Evolutionary conservation across 2,113 vertebrate genomes (phyloP), one percentile per base, ranked within the genome.

Genomic region (Caranx ignobilis): DNA sequence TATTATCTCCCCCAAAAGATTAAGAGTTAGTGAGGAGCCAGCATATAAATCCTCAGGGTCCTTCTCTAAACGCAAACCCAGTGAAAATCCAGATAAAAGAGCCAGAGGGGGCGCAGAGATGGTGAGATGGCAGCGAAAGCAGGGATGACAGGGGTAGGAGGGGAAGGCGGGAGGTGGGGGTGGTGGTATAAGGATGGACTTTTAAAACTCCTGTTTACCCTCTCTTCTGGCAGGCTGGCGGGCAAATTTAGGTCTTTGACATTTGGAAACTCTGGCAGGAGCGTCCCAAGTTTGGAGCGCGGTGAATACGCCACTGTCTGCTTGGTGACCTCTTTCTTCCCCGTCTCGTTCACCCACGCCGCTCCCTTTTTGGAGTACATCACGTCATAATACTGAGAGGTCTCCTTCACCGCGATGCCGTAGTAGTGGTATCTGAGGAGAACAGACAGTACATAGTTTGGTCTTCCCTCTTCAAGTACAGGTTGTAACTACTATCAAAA

Each of bases 291-390:
- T 87, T 99, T 99, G 97, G 98, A 99, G 86, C 98, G 97, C 66
- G 98, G 98, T 96, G 98, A 99, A 96, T 99, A 99, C 6, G 98
- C 98, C 96, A 99, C 98, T 91, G 98, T 97, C 96, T 99, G 98
- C 91, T 99, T 99, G 88, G 96, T 98, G 92, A 98, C 97, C 96
- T 99, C 98, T 93, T 99, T 99, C 96, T 99, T 99, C 84, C 98
- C 98, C 0, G 97, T 97, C 93, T 99, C 98, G 55, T 98, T 98
- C 94, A 99, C 98, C 98, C 98, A 99, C 47, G 98, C 97, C 4
- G 98, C 97, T 85, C 98, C 98, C 94, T 99, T 99, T 94, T 98
- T 99, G 88, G 98, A 99, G 94, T 99, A 99, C 98, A 99, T 99
- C 94, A 99, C 97, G 60, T 99, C 98, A 52, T 99, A 99, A 93